phyloP scores from a whole-genome alignment of 2,888 invertebrate genomes.

The Agrotis clavis region DNA sequence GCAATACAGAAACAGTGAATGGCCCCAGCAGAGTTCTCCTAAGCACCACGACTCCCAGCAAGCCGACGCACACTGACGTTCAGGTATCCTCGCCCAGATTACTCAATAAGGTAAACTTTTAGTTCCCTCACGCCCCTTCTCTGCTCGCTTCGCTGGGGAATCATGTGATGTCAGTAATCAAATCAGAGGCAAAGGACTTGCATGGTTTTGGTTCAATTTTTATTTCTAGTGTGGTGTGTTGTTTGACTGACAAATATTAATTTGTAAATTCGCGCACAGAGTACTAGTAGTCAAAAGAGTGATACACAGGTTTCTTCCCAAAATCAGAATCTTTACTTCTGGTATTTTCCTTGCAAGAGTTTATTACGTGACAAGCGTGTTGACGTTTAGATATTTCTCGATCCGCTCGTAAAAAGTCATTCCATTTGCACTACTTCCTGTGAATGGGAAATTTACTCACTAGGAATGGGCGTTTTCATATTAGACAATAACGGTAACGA shows the following conservation, averaged over 20 bases:
- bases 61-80: constrained; percentile 87
- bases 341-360: background rate
- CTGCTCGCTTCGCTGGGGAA: constrained; percentile 80
- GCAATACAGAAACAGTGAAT: constrained; percentile 86
- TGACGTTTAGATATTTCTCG: background rate
- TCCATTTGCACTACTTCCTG: constrained; percentile 7
- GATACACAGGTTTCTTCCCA: background rate
- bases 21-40: constrained; percentile 86
- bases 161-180: constrained; percentile 62
- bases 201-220: constrained; percentile 46
- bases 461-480: background rate
- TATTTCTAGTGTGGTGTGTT: constrained; percentile 25
- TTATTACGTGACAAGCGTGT: background rate
- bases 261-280: background rate
- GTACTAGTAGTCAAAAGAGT: constrained; percentile 5
- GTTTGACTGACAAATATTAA: constrained; percentile 14
- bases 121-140: constrained; percentile 78
- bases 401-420: background rate
- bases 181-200: constrained; percentile 48
- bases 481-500: too few species aligned
- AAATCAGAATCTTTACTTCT: background rate
- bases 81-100: constrained; percentile 90
- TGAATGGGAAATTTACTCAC: background rate
- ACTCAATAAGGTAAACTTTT: constrained; percentile 90
- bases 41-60: constrained; percentile 76